A percentile compares a stretch with the other conserved stretches of the same genome.
Evolutionary conservation across 2,888 invertebrate genomes (phyloP).

Genomic region (Drosophila conformis): DNA sequence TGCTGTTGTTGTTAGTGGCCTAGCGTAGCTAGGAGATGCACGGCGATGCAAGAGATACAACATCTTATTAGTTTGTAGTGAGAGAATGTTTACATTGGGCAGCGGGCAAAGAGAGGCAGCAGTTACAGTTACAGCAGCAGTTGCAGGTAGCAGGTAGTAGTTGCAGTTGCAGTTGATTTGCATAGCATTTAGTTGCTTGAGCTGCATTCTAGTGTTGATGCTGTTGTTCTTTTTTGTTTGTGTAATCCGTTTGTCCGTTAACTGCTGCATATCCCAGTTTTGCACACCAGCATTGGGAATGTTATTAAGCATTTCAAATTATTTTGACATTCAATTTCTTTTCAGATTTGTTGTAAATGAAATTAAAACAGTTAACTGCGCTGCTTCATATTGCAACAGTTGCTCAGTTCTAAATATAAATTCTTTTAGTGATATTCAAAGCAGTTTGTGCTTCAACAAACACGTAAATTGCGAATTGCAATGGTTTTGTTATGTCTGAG

Average conservation of each 20-base stretch:
- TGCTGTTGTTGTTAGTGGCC: conserved; percentile 24
- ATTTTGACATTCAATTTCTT: conserved; percentile 56
- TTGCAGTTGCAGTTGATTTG: conserved; percentile 54
- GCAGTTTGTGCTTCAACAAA: not conserved
- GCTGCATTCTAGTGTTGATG: conserved; percentile 43
- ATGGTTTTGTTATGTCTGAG: not conserved
- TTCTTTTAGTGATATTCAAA: not conserved
- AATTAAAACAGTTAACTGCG: conserved; percentile 1
- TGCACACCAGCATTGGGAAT: not conserved
- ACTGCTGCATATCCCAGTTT: conserved; percentile 15
- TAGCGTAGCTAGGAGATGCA: conserved; percentile 47
- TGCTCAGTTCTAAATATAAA: not conserved
- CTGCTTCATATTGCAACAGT: not conserved
- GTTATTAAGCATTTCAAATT: conserved; percentile 52
- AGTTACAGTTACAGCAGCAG: conserved; percentile 2
- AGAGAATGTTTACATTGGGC: conserved; percentile 51
- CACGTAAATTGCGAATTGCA: not conserved
- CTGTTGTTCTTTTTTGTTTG: not conserved
- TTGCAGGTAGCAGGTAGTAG: conserved; percentile 4
- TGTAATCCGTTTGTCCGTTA: conserved; percentile 54
- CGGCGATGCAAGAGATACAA: conserved; percentile 58
- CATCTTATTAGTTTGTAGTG: conserved; percentile 76
- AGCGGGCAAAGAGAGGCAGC: conserved; percentile 17
- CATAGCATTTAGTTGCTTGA: conserved; percentile 54
- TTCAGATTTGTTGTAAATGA: conserved; percentile 22